Evolutionary conservation across 2,888 invertebrate species (phyloP).

Genomic region (Macrophya annulata): DNA sequence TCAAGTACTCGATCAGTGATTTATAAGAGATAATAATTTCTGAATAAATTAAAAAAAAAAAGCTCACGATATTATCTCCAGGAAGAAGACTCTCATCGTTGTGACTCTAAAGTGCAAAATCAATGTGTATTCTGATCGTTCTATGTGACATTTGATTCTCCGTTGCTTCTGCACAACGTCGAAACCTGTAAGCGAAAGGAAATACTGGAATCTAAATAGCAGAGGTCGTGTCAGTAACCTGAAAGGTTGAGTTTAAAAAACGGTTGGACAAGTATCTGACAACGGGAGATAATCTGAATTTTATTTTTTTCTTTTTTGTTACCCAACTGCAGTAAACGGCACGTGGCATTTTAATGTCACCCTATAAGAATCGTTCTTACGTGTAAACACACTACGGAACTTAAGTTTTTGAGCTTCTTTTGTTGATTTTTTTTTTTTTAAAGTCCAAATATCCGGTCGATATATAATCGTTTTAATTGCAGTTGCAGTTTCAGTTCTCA

Average conservation of each 20-base stretch:
- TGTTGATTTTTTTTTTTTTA: neutral
- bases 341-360: slow-evolving; percentile 21
- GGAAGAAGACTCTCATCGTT: neutral
- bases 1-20: neutral
- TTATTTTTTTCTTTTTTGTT: neutral
- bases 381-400: neutral
- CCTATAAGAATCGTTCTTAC: neutral
- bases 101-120: neutral
- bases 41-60: neutral
- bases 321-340: neutral
- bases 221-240: neutral
- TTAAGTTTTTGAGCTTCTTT: neutral
- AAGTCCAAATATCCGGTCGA: slow-evolving; percentile 9
- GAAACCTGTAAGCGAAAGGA: neutral
- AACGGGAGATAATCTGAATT: neutral
- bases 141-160: neutral
- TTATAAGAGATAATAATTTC: neutral
- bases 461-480: neutral
- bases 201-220: neutral
- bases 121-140: neutral
- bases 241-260: neutral
- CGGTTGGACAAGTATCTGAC: neutral
- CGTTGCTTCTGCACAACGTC: too few relatives aligned
- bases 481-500: too few relatives aligned
- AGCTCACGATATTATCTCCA: neutral